Evolutionary conservation across 2,113 vertebrate genomes (phyloP).

Genomic region (Melierax canorus): DNA sequence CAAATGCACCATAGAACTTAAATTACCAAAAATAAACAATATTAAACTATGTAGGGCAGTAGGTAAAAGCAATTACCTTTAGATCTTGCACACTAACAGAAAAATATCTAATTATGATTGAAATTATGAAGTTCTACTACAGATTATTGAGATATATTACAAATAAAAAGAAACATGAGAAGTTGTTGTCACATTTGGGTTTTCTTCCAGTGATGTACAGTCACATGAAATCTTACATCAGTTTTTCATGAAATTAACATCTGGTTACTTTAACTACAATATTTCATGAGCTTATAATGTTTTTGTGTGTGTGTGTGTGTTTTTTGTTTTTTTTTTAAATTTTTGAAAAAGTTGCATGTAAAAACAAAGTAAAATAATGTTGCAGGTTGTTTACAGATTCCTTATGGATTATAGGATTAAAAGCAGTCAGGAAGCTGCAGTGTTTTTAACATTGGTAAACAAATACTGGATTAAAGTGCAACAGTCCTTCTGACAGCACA

Average conservation of each 20-base stretch:
- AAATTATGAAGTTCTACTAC: slow-evolving; percentile 57
- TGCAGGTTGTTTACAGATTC: slow-evolving; percentile 49
- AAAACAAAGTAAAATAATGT: slow-evolving; percentile 68
- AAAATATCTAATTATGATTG: slow-evolving; percentile 51
- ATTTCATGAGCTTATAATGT: slow-evolving; percentile 5
- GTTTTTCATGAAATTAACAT: slow-evolving; percentile 53
- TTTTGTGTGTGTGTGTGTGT: not conserved
- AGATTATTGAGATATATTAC: slow-evolving; percentile 32
- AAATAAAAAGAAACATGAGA: slow-evolving; percentile 48
- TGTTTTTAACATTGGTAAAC: slow-evolving; percentile 79
- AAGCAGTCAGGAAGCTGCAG: slow-evolving; percentile 73
- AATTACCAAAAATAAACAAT: slow-evolving; percentile 75
- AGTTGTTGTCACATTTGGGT: slow-evolving; percentile 73
- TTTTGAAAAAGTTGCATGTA: slow-evolving; percentile 49
- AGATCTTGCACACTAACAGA: slow-evolving; percentile 56
- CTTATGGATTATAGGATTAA: slow-evolving; percentile 38
- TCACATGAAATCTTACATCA: slow-evolving; percentile 60
- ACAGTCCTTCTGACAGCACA: slow-evolving; percentile 64
- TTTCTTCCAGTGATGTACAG: slow-evolving; percentile 74
- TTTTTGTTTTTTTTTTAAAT: not conserved
- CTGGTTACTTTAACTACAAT: slow-evolving; percentile 28
- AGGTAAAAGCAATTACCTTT: slow-evolving; percentile 61
- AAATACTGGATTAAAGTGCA: slow-evolving; percentile 90
- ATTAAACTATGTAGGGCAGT: slow-evolving; percentile 36
- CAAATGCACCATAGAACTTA: slow-evolving; percentile 70